Evolutionary conservation across 2,797 vertebrate genomes (phyloP).

Genomic region (Silurus lanzhouensis): DNA sequence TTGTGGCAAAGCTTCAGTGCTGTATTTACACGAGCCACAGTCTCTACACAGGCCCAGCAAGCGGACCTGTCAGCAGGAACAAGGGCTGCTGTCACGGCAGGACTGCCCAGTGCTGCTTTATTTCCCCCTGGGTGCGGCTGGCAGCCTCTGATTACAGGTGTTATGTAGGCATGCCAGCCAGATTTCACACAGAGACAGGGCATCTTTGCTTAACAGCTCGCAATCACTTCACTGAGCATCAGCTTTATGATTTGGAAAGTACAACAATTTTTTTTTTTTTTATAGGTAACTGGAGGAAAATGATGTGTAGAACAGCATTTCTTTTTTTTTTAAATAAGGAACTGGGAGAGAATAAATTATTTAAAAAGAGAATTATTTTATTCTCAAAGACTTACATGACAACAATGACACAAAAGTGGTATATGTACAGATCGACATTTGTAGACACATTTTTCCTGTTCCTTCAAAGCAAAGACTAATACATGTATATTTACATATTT

Average conservation of each 20-base stretch:
- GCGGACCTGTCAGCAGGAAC: slow-evolving; percentile 73
- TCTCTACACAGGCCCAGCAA: slow-evolving; percentile 68
- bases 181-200: slow-evolving; percentile 49
- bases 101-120: slow-evolving; percentile 67
- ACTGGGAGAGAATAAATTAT: background rate
- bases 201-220: slow-evolving; percentile 31
- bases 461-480: background rate
- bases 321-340: background rate
- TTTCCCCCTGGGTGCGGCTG: slow-evolving; percentile 70
- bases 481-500: background rate
- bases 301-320: background rate
- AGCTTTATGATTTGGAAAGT: background rate
- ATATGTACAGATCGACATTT: background rate
- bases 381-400: background rate
- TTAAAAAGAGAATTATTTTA: background rate
- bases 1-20: slow-evolving; percentile 70
- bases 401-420: background rate
- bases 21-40: slow-evolving; percentile 68
- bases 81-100: slow-evolving; percentile 69
- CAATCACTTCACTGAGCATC: slow-evolving; percentile 29
- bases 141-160: slow-evolving; percentile 75
- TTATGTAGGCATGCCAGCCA: slow-evolving; percentile 66
- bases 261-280: background rate
- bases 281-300: background rate
- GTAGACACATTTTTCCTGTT: background rate